A percentile compares a stretch with the other conserved stretches of the same genome.
These are phyloP conservation scores for Cynaeus angustus DNA, from an alignment of 2,888 invertebrate genomes.

Conservation along the genomic window DNA sequence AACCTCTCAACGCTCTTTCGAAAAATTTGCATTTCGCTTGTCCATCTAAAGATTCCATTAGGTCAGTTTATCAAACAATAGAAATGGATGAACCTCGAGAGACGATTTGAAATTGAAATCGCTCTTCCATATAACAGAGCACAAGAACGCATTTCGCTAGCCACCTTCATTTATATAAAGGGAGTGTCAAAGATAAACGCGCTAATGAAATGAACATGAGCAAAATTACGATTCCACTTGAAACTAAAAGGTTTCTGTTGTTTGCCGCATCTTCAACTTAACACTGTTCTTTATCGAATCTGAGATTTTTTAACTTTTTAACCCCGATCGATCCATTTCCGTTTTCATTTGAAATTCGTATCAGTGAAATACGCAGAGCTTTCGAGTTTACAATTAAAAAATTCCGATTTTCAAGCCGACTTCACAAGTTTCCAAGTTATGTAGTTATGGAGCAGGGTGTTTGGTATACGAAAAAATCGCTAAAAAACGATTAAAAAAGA, in stretches of 20 bases:
- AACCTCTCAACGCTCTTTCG: background rate
- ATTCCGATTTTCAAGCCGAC: background rate
- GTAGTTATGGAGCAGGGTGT: too few species aligned
- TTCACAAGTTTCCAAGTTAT: constrained; percentile 4
- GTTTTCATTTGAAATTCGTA: constrained; percentile 24
- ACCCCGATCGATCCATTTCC: constrained; percentile 15
- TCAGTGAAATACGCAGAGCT: background rate
- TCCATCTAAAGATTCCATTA: constrained; percentile 30
- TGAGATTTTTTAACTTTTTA: constrained; percentile 39
- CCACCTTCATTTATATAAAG: constrained; percentile 56
- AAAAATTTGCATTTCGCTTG: constrained; percentile 3
- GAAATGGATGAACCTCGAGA: constrained; percentile 35
- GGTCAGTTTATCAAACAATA: constrained; percentile 41
- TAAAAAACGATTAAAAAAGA: too few species aligned
- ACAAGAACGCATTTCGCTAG: constrained; percentile 29
- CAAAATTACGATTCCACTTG: constrained; percentile 68
- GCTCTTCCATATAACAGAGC: constrained; percentile 43
- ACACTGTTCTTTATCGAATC: constrained; percentile 44
- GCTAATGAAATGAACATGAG: constrained; percentile 72
- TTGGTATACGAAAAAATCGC: too few species aligned
- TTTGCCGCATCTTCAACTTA: constrained; percentile 63
- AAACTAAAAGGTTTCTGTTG: constrained; percentile 72
- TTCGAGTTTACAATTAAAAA: constrained; percentile 14
- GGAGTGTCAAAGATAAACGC: constrained; percentile 66
- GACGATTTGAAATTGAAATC: constrained; percentile 54